Evolutionary conservation across 2,888 invertebrate genomes (phyloP).

Genomic region (Acleris literana): DNA sequence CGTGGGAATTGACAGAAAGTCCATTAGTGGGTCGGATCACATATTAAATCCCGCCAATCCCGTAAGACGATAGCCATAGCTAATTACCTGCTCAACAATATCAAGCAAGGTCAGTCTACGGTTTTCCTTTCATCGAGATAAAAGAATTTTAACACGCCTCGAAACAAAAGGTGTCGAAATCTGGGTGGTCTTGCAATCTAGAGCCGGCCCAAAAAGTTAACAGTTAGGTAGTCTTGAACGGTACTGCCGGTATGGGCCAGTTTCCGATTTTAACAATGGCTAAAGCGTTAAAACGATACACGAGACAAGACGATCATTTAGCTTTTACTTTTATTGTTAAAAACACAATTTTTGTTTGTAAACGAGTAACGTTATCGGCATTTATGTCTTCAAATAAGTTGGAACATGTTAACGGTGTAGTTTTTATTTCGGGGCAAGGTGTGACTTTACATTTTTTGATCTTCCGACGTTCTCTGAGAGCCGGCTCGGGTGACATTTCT

Average conservation of each 20-base stretch:
- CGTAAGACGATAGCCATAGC: too few relatives aligned
- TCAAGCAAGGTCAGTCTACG: too few relatives aligned
- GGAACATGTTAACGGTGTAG: constrained; percentile 26
- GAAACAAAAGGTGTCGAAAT: constrained; percentile 34
- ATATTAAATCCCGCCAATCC: too few relatives aligned
- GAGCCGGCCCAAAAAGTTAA: constrained; percentile 26
- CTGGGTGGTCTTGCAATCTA: constrained; percentile 34
- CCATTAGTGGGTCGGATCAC: too few relatives aligned
- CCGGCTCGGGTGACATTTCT: constrained; percentile 22
- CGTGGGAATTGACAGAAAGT: too few relatives aligned
- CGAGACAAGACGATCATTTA: constrained; percentile 6
- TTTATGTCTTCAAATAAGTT: constrained; percentile 11
- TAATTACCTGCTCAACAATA: too few relatives aligned
- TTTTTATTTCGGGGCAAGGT: constrained; percentile 13
- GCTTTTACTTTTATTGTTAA: constrained; percentile 22
- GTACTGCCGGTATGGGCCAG: constrained; percentile 22
- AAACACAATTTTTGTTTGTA: constrained; percentile 14
- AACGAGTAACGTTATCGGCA: constrained; percentile 23
- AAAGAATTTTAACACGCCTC: background rate
- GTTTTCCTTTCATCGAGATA: too few relatives aligned
- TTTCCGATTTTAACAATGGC: constrained; percentile 22
- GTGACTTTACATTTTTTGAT: constrained; percentile 20
- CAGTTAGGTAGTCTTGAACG: constrained; percentile 28
- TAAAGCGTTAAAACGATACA: constrained; percentile 11
- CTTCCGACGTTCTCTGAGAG: constrained; percentile 4